A percentile compares a stretch with the other conserved stretches of the same genome.
phyloP scores from a whole-genome alignment of 2,797 vertebrate genomes.

The Etheostoma nigrum region DNA sequence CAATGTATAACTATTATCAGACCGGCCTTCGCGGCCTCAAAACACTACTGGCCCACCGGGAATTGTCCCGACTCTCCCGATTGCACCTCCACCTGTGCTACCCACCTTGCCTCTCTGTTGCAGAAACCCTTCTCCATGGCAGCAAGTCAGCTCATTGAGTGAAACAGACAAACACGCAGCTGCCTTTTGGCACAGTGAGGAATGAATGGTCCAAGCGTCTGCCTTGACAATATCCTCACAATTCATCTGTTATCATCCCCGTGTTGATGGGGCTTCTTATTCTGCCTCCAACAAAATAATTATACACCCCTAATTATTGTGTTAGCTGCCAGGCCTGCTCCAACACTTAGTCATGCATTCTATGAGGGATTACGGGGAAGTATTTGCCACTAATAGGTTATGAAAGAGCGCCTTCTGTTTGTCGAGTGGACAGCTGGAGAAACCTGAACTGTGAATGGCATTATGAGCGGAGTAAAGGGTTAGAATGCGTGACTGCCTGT shows the following conservation, averaged over 20 bases:
- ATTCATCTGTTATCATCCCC: constrained; percentile 65
- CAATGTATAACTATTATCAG: too few relatives aligned
- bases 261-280: constrained; percentile 70
- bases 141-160: constrained; percentile 54
- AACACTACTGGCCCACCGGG: too few relatives aligned
- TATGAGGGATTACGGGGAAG: constrained; percentile 66
- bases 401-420: constrained; percentile 77
- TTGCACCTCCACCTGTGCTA: background rate
- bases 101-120: constrained; percentile 19
- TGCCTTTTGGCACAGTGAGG: constrained; percentile 39
- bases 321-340: constrained; percentile 62
- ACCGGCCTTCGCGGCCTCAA: too few relatives aligned
- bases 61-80: too few relatives aligned
- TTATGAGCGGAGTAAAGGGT: constrained; percentile 2
- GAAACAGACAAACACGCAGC: constrained; percentile 37
- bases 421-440: constrained; percentile 71
- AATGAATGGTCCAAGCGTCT: constrained; percentile 52
- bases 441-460: constrained; percentile 66
- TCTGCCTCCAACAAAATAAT: constrained; percentile 73
- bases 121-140: constrained; percentile 54
- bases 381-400: constrained; percentile 74
- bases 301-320: constrained; percentile 69
- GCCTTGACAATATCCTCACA: constrained; percentile 52
- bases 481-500: constrained; percentile 36
- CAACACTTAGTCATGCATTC: constrained; percentile 73